These are phyloP conservation scores for Coenonympha glycerion DNA, from an alignment of 2,888 invertebrate species.

Conservation along the genomic window DNA sequence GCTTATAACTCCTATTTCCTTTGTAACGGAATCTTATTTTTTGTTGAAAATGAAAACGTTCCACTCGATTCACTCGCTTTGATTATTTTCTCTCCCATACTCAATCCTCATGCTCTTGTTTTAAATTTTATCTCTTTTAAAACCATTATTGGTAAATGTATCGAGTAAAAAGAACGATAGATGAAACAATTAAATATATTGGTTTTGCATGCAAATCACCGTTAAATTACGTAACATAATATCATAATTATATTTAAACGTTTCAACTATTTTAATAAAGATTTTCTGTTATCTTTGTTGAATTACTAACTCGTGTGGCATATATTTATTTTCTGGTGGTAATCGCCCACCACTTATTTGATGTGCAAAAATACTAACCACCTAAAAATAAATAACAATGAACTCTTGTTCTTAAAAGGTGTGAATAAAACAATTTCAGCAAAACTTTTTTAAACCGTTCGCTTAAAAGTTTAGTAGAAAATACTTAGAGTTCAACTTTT, in stretches of 20 bases:
- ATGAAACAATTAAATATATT: neutral
- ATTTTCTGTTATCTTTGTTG: neutral
- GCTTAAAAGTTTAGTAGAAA: neutral
- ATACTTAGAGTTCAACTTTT: neutral
- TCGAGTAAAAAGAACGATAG: neutral
- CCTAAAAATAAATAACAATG: too few relatives aligned
- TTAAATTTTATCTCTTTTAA: neutral
- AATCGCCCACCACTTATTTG: too few relatives aligned
- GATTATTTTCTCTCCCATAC: constrained; percentile 1
- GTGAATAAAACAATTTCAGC: neutral
- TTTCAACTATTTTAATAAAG: neutral
- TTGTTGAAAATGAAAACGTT: constrained; percentile 10
- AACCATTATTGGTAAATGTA: neutral
- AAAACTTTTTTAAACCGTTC: neutral
- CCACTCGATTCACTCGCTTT: neutral
- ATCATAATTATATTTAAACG: neutral
- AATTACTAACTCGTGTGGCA: neutral
- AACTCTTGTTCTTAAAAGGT: too few relatives aligned
- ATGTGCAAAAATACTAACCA: too few relatives aligned
- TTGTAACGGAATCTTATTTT: constrained; percentile 14
- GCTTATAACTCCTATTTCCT: constrained; percentile 13
- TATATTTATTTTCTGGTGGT: too few relatives aligned
- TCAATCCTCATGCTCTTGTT: neutral
- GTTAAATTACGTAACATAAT: neutral
- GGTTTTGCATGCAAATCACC: neutral